Evolutionary conservation across 1,140 invertebrate genomes (phyloP).

Genomic region (Triops cancriformis): DNA sequence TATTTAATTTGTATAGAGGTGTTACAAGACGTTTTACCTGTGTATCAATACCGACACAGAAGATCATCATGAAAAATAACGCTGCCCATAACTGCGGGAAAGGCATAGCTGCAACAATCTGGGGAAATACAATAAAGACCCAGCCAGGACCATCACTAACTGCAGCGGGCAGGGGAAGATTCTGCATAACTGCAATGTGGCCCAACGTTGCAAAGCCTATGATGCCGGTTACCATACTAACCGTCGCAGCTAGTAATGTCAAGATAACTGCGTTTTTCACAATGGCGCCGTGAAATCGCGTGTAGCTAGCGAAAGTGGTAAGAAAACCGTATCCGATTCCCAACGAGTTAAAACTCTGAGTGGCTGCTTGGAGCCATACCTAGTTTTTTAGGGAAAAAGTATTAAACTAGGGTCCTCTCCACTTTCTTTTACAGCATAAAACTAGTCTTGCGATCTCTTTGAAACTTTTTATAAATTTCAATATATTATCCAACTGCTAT

Average conservation of each 20-base stretch:
- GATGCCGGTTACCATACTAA: conserved; percentile 22
- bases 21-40: conserved; percentile 11
- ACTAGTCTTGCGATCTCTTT: no score
- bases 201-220: conserved; percentile 24
- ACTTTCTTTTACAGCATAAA: no score
- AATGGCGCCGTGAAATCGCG: conserved; percentile 24
- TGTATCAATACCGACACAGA: conserved; percentile 25
- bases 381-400: no score
- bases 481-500: no score
- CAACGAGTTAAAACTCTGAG: conserved; percentile 24
- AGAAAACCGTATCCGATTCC: conserved; percentile 25
- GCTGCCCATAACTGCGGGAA: conserved; percentile 25
- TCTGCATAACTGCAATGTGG: conserved; percentile 19
- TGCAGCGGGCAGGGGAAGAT: conserved; percentile 12
- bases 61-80: conserved; percentile 23
- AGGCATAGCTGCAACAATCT: conserved; percentile 22
- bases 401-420: no score
- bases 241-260: conserved; percentile 6
- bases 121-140: conserved; percentile 19
- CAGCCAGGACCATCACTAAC: conserved; percentile 20
- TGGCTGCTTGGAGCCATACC: conserved; percentile 24
- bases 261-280: conserved; percentile 21
- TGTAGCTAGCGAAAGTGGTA: conserved; percentile 25
- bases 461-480: no score
- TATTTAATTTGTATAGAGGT: no score